Conservation (phyloP, 2,888 invertebrate genomes). For the Dolichopus griseipennis region DNA sequence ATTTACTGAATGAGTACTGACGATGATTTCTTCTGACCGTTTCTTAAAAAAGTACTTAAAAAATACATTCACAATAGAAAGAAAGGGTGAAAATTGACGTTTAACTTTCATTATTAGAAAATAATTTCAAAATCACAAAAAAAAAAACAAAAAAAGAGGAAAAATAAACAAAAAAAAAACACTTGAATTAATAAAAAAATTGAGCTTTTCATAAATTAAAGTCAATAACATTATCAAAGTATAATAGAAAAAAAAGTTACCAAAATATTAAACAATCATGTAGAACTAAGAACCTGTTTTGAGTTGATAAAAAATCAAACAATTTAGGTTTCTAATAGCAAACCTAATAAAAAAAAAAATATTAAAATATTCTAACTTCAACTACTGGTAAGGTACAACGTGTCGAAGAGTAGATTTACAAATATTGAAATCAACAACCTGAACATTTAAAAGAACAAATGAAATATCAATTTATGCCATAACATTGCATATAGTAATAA, state of each 20-base stretch:
- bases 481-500: slow-evolving; percentile 23
- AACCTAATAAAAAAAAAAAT: neutral
- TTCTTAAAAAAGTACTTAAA: no score
- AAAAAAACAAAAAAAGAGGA: no score
- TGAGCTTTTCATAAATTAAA: neutral
- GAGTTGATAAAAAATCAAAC: neutral
- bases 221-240: neutral
- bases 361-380: neutral
- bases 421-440: no score
- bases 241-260: neutral
- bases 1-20: no score
- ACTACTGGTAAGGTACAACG: slow-evolving; percentile 14
- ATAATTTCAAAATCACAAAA: no score
- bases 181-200: slow-evolving; percentile 1
- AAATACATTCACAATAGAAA: no score
- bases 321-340: neutral
- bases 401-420: slow-evolving; percentile 12
- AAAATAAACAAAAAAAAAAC: neutral
- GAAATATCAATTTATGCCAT: no score
- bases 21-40: no score
- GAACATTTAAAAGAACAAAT: slow-evolving; percentile 13
- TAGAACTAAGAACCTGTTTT: neutral
- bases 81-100: no score
- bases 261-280: neutral
- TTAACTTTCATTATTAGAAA: no score